Conservation (phyloP, 2,113 vertebrate species). For the Prionailurus viverrinus region DNA sequence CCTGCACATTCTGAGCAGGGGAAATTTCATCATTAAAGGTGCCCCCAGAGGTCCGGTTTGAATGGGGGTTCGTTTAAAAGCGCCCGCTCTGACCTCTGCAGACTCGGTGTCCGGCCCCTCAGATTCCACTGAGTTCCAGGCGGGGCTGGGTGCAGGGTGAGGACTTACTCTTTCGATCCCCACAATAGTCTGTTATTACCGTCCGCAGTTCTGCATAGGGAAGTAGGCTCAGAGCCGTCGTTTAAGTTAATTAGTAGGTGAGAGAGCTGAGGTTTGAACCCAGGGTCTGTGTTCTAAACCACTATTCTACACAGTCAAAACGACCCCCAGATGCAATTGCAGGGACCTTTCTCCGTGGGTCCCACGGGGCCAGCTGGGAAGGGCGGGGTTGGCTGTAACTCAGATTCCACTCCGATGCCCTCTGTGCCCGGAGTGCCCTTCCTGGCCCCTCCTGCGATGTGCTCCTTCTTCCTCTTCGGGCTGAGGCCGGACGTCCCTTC, state of each 20-base stretch:
- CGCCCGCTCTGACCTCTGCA: neutral
- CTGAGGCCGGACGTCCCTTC: no score
- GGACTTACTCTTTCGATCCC: neutral
- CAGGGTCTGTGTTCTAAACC: neutral
- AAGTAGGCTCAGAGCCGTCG: neutral
- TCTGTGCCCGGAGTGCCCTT: neutral
- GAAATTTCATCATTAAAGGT: neutral
- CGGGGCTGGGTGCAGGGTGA: neutral
- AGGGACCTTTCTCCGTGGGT: neutral
- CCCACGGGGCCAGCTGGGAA: neutral
- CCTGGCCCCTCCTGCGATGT: no score
- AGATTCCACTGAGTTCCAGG: accelerated
- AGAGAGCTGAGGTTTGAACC: neutral
- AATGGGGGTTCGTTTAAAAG: neutral
- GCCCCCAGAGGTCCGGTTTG: neutral
- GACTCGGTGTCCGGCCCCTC: neutral
- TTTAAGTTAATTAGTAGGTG: neutral
- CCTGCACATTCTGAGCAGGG: neutral
- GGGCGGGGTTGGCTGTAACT: neutral
- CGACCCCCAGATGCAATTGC: neutral
- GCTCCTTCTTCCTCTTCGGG: no score
- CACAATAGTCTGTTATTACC: neutral
- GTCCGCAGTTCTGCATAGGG: neutral
- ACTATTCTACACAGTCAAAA: neutral
- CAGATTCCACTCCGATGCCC: no score